Evolutionary conservation across 2,888 invertebrate species (phyloP).

Genomic region (Ceramica pisi): DNA sequence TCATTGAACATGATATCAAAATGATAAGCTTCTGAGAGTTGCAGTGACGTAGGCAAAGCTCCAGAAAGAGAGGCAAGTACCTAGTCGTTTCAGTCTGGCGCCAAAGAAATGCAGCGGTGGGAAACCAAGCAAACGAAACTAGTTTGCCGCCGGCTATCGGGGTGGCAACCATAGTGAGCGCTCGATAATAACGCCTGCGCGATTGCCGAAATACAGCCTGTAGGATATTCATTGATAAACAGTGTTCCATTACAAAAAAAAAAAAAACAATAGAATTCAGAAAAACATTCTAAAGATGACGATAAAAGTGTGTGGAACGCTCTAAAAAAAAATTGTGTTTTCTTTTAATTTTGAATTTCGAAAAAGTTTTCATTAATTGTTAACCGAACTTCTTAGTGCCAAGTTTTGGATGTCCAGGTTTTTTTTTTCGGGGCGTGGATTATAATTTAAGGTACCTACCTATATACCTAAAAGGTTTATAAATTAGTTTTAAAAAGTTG

Average conservation of each 20-base stretch:
- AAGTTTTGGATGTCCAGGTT: slow-evolving; percentile 36
- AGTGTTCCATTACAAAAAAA: not conserved
- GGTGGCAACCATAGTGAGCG: slow-evolving; percentile 62
- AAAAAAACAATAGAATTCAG: not conserved
- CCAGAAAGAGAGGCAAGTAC: slow-evolving; percentile 49
- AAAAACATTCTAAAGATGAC: slow-evolving; percentile 1
- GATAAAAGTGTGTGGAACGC: slow-evolving; percentile 9
- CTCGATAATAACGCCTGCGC: slow-evolving; percentile 57
- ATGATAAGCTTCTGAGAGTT: slow-evolving; percentile 43
- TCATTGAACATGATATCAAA: slow-evolving; percentile 11
- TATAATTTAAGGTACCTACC: slow-evolving; percentile 51
- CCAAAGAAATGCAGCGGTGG: slow-evolving; percentile 69
- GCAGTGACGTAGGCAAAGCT: slow-evolving; percentile 48
- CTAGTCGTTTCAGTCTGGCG: slow-evolving; percentile 63
- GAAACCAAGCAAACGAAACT: slow-evolving; percentile 71
- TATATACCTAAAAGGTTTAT: no score
- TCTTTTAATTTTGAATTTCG: not conserved
- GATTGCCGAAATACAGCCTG: slow-evolving; percentile 26
- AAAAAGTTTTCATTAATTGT: slow-evolving; percentile 21
- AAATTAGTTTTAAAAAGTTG: slow-evolving; percentile 60
- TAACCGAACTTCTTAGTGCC: slow-evolving; percentile 46
- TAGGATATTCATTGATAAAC: not conserved
- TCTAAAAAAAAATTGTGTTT: not conserved
- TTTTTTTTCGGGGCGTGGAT: slow-evolving; percentile 23
- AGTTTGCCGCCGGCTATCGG: slow-evolving; percentile 72